Evolutionary conservation across 2,888 invertebrate species (phyloP), one percentile per base, ranked within the genome.

Genomic region (Nomada ferruginata): DNA sequence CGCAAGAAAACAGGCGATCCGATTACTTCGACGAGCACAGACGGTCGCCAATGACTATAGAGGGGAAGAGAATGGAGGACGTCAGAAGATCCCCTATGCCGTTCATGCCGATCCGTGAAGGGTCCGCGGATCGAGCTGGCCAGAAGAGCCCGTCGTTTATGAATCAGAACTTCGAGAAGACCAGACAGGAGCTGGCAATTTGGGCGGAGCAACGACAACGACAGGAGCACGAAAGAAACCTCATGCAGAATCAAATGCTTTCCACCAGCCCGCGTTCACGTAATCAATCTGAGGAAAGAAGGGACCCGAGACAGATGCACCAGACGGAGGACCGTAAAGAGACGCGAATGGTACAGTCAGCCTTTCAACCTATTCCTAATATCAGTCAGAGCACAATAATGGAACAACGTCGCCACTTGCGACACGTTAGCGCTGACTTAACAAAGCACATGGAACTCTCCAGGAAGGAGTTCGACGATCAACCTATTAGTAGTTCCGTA

Each of bases 171-270:
- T 94, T 94, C 18, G 93, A 94, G 59, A 93, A 94, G 60, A 93
- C 93, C 7, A 89, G 93, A 55, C 93, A 93, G 55, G 93, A 94
- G 61, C 74, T 93, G 47, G 93, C 92, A 0, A 92, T 93, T 76
- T 94, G 93, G 93, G 93, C 93, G 0, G 93, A 94, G 71, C 93
- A 93, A 63, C 87, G 93, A 44, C 93, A 93, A 55, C 88, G 93
- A n/a, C 94, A 93, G 61, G 93, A 94, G 18, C 76, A 92, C 11
- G 93, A 93, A 73, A 89, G 91, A 36, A 91, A 85, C 10, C 88
- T 92, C 26, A 85, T 91, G 20, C 90, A 89, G 50, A 88, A 85
- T 63, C 91, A 87, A 20, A 85, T 93, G 50, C 92, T 92, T 36
- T 89, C 92, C 0, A 92, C 92, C 0, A 92, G 91, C 80, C 92